phyloP scores from a whole-genome alignment of 2,888 invertebrate species.

The Cosmia pyralina region DNA sequence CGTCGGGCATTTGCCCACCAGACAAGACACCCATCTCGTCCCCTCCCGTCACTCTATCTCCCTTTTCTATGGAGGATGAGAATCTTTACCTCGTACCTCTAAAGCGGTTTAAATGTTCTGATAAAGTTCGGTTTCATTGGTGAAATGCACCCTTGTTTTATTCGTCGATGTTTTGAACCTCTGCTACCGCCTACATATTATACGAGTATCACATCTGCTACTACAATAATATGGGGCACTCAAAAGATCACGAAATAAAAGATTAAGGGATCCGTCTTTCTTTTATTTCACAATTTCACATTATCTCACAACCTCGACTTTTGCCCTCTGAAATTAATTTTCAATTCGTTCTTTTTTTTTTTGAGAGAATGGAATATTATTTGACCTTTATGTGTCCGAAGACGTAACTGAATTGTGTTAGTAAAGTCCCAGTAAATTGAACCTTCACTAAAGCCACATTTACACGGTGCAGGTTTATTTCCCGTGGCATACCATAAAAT shows the following conservation, averaged over 20 bases:
- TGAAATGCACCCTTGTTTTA: neutral
- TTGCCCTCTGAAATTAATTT: constrained; percentile 1
- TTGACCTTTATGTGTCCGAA: constrained; percentile 1
- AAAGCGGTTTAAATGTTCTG: neutral
- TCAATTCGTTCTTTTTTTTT: constrained; percentile 6
- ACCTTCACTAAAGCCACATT: no score
- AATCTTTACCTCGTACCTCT: no score
- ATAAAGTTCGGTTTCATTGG: neutral
- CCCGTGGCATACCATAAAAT: no score
- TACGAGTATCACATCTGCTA: neutral
- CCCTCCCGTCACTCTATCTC: no score
- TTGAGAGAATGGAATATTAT: neutral
- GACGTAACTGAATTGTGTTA: neutral
- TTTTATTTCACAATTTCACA: constrained; percentile 13
- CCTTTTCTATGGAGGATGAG: no score
- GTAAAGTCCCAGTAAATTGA: neutral
- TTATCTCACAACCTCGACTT: constrained; percentile 1
- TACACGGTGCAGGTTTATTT: no score
- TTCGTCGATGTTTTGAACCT: neutral
- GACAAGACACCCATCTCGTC: no score
- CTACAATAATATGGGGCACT: constrained; percentile 2
- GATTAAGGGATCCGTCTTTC: constrained; percentile 5
- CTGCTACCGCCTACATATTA: neutral
- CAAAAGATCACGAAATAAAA: constrained; percentile 30
- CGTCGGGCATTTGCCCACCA: no score